Evolutionary conservation across 1,140 invertebrate species (phyloP), one percentile per base, ranked within the genome.

Genomic region (Drosophila kurseongensis): DNA sequence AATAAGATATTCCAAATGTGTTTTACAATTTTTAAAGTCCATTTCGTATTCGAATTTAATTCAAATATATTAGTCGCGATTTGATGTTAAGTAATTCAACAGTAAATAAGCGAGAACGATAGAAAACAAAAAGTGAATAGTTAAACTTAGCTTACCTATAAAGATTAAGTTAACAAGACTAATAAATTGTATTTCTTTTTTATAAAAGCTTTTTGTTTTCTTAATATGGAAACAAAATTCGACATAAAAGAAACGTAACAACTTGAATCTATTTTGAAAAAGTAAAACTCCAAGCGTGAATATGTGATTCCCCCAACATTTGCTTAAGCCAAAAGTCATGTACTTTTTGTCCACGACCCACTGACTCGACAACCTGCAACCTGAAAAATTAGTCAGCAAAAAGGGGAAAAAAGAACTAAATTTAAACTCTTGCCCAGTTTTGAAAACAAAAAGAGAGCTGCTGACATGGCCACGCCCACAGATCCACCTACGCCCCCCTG

Each of bases 401-500:
- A 27, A 58, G 27, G 13, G 36, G 16, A 9, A 27, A 10, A 32
- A 66, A 12, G 47, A 23, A 47, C 44, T 27, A 13, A 47, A 41
- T 50, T 35, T 55, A 41, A 57, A 35, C 65, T 41, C 27, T 32
- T 47, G 16, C 27, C 18, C 51, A 50, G 52, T 35, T 71, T 41
- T 38, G 35, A 45, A 69, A 71, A 58, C 66, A 57, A 71, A 71
- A 69, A 71, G 42, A 51, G 38, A 58, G 65, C 66, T 72, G 68
- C 51, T 71, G 68, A 71, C 68, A 71, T 41, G 68, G 51, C 66
- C 68, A 50, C 68, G 66, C 66, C 66, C 66, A 50, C 29, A 58
- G 18, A 57, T 50, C 63, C 63, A 69, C 72, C 61, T 52, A 80
- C 79, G 74, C 75, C 79, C 79, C 62, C 42, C 63, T 82, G 79